Percentiles rank a stretch among this genome's conserved stretches.
phyloP scores from a whole-genome alignment of 2,113 vertebrate species.

The Emydocephalus ijimae region DNA sequence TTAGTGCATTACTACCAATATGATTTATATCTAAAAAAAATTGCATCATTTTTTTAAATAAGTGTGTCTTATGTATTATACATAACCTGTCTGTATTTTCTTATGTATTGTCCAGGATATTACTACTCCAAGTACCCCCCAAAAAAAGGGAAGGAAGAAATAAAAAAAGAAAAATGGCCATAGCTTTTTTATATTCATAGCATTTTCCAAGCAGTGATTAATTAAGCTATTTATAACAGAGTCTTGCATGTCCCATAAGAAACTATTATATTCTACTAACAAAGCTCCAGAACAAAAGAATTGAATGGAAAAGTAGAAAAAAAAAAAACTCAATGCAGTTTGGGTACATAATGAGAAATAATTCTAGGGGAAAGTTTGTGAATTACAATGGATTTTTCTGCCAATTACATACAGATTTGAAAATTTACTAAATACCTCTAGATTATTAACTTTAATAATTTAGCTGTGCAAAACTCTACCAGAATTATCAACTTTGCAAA shows the following conservation, averaged over 20 bases:
- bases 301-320: slow-evolving; percentile 28
- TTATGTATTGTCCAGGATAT: slow-evolving; percentile 5
- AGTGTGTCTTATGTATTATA: slow-evolving; percentile 11
- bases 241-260: neutral
- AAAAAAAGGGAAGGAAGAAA: neutral
- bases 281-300: slow-evolving; percentile 33
- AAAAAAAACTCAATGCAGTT: neutral
- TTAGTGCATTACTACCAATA: slow-evolving; percentile 58
- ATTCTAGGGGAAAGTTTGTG: neutral
- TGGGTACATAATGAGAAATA: neutral
- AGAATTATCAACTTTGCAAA: neutral
- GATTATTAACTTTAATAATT: slow-evolving; percentile 17
- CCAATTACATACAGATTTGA: slow-evolving; percentile 31
- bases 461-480: slow-evolving; percentile 23
- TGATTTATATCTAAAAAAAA: slow-evolving; percentile 43
- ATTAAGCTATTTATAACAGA: slow-evolving; percentile 60
- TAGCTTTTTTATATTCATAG: slow-evolving; percentile 62
- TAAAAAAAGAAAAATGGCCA: neutral
- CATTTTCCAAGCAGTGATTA: slow-evolving; percentile 61
- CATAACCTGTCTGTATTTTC: slow-evolving; percentile 50
- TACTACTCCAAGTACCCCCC: slow-evolving; percentile 10
- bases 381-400: neutral
- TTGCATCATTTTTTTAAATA: slow-evolving; percentile 2
- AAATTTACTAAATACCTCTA: slow-evolving; percentile 30
- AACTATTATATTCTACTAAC: slow-evolving; percentile 15